phyloP scores from a whole-genome alignment of 2,113 vertebrate species.

The Etheostoma spectabile region DNA sequence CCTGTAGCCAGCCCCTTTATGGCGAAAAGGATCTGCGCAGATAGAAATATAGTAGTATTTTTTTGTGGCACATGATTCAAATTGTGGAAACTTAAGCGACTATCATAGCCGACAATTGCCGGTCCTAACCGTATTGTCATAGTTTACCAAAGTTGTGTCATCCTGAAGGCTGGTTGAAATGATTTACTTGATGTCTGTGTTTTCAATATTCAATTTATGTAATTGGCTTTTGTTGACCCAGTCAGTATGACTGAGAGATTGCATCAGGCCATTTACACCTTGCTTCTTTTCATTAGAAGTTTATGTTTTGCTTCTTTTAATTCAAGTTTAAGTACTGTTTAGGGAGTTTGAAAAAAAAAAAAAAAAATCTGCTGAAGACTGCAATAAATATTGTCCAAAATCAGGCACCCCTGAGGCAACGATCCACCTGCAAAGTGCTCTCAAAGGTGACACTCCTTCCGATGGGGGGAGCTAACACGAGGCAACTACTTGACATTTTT shows the following conservation, averaged over 20 bases:
- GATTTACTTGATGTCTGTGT: constrained; percentile 29
- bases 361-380: constrained; percentile 39
- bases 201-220: constrained; percentile 7
- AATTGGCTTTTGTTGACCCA: constrained; percentile 45
- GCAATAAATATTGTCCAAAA: constrained; percentile 68
- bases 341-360: constrained; percentile 33
- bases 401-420: constrained; percentile 50
- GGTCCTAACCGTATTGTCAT: constrained; percentile 55
- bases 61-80: constrained; percentile 40
- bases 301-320: not conserved
- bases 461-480: constrained; percentile 49
- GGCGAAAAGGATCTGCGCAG: constrained; percentile 8
- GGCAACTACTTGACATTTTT: constrained; percentile 63
- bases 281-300: constrained; percentile 59
- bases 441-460: constrained; percentile 54
- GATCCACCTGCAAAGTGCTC: constrained; percentile 40
- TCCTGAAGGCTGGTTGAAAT: constrained; percentile 37
- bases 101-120: constrained; percentile 48
- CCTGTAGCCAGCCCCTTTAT: constrained; percentile 20
- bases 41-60: not conserved
- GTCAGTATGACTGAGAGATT: constrained; percentile 31
- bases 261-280: constrained; percentile 38
- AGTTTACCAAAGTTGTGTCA: constrained; percentile 65
- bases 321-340: constrained; percentile 36
- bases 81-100: constrained; percentile 32